Evolutionary conservation across 2,888 invertebrate species (phyloP).

Genomic region (Yponomeuta evonymella): DNA sequence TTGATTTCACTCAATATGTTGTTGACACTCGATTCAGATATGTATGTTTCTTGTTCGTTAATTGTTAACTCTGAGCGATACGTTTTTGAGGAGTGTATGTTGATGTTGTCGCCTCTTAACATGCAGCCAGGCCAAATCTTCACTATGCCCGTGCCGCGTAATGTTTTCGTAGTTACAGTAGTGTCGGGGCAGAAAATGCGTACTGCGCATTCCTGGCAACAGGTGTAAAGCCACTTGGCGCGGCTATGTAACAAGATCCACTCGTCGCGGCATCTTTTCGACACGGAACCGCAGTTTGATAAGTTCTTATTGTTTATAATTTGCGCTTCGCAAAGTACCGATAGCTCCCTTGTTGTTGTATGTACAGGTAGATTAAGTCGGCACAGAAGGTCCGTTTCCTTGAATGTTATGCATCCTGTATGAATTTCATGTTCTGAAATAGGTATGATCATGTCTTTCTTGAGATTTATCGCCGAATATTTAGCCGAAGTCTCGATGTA

Average conservation of each 20-base stretch:
- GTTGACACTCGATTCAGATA: too few relatives aligned
- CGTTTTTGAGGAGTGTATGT: background rate
- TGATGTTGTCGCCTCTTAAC: background rate
- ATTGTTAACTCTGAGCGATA: too few relatives aligned
- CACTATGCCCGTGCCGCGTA: background rate
- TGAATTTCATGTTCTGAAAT: too few relatives aligned
- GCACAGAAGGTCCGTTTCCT: too few relatives aligned
- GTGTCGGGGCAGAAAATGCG: conserved; percentile 2
- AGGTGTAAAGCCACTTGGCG: background rate
- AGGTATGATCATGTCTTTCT: too few relatives aligned
- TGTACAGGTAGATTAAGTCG: background rate
- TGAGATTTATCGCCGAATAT: too few relatives aligned
- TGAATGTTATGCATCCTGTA: too few relatives aligned
- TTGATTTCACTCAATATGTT: too few relatives aligned
- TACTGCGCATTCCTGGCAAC: conserved; percentile 1
- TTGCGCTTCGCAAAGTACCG: background rate
- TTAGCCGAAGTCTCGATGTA: too few relatives aligned
- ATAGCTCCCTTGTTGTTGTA: background rate
- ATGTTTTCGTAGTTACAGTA: background rate
- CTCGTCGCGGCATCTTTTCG: background rate
- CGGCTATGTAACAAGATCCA: background rate
- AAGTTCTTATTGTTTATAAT: background rate
- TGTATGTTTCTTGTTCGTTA: too few relatives aligned
- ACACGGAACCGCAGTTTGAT: background rate
- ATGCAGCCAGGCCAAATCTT: conserved; percentile 1